Base-by-base conservation (phyloP, 2,113 vertebrate genomes). In the Lepisosteus oculatus region DNA sequence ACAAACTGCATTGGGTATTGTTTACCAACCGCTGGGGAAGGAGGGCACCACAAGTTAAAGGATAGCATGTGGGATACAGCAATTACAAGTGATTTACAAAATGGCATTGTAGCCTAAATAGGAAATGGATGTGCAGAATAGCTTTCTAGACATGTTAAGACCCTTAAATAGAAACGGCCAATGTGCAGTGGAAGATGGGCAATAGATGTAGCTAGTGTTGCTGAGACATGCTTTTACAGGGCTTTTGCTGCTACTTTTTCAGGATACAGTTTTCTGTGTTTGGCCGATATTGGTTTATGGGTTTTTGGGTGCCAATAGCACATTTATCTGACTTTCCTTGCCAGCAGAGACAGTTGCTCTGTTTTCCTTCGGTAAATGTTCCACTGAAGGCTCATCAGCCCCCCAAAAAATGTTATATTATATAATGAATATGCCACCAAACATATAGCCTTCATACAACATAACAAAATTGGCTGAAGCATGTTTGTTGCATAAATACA, bases 81-180 rank as follows among this genome's bases (percentile, higher is more conserved):
- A 88, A 81, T 86, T 88, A 86, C 71, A 57, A 57, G 64, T 72
- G 79, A 85, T 47, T 47, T 41, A 81, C 85, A 74, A 69, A 74
- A 14, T 69, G 55, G 12, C 3, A 6, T 73, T 80, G 77, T 42
- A 43, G 61, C 72, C 78, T 89, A 89, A 90, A 87, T 86, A 84
- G 81, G 61, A 62, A 77, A 68, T 72, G 69, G 70, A 76, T 80
- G 75, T 67, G 65, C 76, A 78, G 15, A 61, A 65, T 65, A 43
- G 42, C 62, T 65, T 65, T 11, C 29, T 17, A 65, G 62, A 41
- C 84, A 74, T 63, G 79, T 44, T 41, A 47, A 80, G 29, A 65
- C n/a, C 17, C 67, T 68, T 15, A 8, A 54, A 29, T 47, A 67
- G 42, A 45, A 29, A 14, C 6, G 14, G 59, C 67, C 55, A 15